Percentiles rank a stretch among this genome's conserved stretches.
phyloP scores from a whole-genome alignment of 2,797 vertebrate species.

The Chiloscyllium punctatum region DNA sequence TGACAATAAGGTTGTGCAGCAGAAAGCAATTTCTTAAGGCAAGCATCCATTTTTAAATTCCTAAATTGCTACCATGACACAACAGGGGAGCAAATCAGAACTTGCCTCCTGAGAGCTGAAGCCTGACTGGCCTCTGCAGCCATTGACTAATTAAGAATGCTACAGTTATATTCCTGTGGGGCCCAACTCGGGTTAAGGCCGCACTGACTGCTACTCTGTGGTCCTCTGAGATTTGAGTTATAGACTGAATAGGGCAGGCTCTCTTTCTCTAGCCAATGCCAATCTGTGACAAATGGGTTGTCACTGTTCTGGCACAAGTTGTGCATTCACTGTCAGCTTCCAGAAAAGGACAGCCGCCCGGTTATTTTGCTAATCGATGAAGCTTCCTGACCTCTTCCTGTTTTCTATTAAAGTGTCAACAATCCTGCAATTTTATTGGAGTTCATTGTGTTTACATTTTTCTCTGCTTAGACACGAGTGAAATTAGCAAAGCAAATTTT shows the following conservation, averaged over 20 bases:
- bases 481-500: neutral
- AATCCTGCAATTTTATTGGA: neutral
- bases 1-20: conserved; percentile 40
- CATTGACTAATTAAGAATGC: conserved; percentile 44
- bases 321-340: conserved; percentile 38
- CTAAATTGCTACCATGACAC: conserved; percentile 45
- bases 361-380: conserved; percentile 22
- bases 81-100: conserved; percentile 42
- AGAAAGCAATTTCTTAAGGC: conserved; percentile 46
- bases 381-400: neutral
- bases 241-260: conserved; percentile 39
- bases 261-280: conserved; percentile 41
- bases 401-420: neutral
- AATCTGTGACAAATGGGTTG: conserved; percentile 41
- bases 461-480: conserved; percentile 8
- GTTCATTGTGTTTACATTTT: neutral
- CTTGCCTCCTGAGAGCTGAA: conserved; percentile 41
- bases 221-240: conserved; percentile 24
- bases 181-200: conserved; percentile 25
- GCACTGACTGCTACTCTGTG: conserved; percentile 21
- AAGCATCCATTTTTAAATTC: conserved; percentile 46
- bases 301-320: conserved; percentile 36
- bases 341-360: neutral
- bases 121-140: conserved; percentile 43
- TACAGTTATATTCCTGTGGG: conserved; percentile 39